A percentile compares a stretch with the other conserved stretches of the same genome.
Evolutionary conservation across 2,888 invertebrate species (phyloP).

Genomic region (Drosophila demipolita): DNA sequence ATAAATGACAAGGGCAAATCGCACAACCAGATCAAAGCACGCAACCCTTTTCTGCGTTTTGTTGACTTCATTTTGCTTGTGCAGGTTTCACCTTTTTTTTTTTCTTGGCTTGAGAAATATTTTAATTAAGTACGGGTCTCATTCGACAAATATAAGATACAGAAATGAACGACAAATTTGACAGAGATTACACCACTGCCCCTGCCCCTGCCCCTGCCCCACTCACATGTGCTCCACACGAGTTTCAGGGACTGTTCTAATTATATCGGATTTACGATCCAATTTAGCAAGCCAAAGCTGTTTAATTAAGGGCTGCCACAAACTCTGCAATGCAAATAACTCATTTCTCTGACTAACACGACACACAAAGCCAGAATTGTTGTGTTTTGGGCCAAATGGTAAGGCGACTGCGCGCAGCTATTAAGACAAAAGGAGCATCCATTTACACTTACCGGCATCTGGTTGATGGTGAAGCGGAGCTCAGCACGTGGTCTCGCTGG

Average conservation of each 20-base stretch:
- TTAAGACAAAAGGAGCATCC: not conserved
- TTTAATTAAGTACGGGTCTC: slow-evolving; percentile 66
- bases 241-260: slow-evolving; percentile 57
- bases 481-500: slow-evolving; percentile 90
- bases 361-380: not conserved
- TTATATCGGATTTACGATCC: slow-evolving; percentile 74
- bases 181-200: slow-evolving; percentile 46
- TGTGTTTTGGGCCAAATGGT: slow-evolving; percentile 1
- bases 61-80: slow-evolving; percentile 57
- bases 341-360: not conserved
- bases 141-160: slow-evolving; percentile 64
- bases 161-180: slow-evolving; percentile 77
- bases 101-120: slow-evolving; percentile 32
- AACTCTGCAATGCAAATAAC: slow-evolving; percentile 28
- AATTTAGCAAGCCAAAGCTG: slow-evolving; percentile 56
- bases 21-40: slow-evolving; percentile 70
- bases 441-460: slow-evolving; percentile 89
- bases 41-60: slow-evolving; percentile 65
- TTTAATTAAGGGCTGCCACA: slow-evolving; percentile 62
- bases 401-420: not conserved
- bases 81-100: slow-evolving; percentile 18
- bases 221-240: slow-evolving; percentile 38
- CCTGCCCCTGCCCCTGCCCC: not conserved
- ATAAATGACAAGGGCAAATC: slow-evolving; percentile 72
- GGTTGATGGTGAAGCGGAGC: slow-evolving; percentile 91